phyloP scores from a whole-genome alignment of 2,797 vertebrate species.

The Merluccius polli region DNA sequence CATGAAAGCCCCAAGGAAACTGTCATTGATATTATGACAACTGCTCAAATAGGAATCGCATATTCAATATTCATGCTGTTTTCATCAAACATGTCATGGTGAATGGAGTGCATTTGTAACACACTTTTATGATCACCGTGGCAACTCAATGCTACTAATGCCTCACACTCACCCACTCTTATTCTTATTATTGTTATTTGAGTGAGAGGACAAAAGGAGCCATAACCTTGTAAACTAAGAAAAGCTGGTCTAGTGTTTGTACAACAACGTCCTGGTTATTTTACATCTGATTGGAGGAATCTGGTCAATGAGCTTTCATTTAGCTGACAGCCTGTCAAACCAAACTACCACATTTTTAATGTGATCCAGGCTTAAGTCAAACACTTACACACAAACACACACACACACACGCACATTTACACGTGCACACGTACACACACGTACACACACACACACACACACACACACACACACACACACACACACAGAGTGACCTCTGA shows the following conservation, averaged over 20 bases:
- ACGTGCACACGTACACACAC: not conserved
- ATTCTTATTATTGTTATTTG: not conserved
- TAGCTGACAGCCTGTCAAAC: not conserved
- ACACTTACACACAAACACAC: not conserved
- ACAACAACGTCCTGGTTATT: not conserved
- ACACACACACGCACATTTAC: not conserved
- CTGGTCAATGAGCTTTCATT: not conserved
- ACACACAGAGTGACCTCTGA: slow-evolving; percentile 3
- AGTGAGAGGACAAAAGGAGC: not conserved
- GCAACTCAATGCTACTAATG: not conserved
- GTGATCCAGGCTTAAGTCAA: not conserved
- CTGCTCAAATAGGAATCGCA: not conserved
- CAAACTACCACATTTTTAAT: not conserved
- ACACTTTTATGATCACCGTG: not conserved
- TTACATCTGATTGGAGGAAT: not conserved
- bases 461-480: not conserved
- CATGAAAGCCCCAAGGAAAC: not conserved
- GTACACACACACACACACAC: not conserved
- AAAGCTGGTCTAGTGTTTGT: not conserved
- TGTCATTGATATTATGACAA: not conserved
- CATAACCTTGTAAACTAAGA: not conserved
- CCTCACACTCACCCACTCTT: not conserved
- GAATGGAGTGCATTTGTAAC: not conserved
- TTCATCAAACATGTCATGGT: not conserved
- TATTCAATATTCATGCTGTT: not conserved